Evolutionary conservation across 2,888 invertebrate species (phyloP).

Genomic region (Oegoconia quadripuncta): DNA sequence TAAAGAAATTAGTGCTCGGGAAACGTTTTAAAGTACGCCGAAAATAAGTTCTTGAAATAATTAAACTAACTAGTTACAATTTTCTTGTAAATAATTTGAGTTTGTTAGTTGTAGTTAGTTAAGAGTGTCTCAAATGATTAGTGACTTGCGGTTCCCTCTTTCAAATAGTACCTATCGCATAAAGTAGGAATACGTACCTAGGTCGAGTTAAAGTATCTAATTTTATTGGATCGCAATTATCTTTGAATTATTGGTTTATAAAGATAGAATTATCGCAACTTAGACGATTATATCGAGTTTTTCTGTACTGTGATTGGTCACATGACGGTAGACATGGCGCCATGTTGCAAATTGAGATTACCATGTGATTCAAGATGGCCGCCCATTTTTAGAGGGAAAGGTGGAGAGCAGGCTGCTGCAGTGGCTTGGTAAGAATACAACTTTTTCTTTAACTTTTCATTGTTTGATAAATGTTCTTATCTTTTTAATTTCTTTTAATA

Average conservation of each 20-base stretch:
- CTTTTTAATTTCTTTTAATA: no score
- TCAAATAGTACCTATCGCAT: no score
- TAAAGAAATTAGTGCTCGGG: slow-evolving; percentile 37
- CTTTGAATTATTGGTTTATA: slow-evolving; percentile 10
- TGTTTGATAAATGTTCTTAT: no score
- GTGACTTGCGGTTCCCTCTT: slow-evolving; percentile 21
- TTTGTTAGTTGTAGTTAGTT: slow-evolving; percentile 4
- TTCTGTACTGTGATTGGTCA: slow-evolving; percentile 62
- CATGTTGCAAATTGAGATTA: slow-evolving; percentile 39
- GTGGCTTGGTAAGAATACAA: slow-evolving; percentile 48
- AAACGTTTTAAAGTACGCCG: slow-evolving; percentile 18
- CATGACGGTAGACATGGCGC: slow-evolving; percentile 46
- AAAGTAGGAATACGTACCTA: no score
- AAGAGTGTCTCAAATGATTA: slow-evolving; percentile 32
- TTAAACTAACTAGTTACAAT: slow-evolving; percentile 1
- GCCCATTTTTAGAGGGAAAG: slow-evolving; percentile 47
- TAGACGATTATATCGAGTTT: slow-evolving; percentile 28
- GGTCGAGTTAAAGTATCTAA: no score
- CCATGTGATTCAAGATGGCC: slow-evolving; percentile 75
- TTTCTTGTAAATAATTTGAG: slow-evolving; percentile 11
- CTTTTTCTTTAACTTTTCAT: slow-evolving; percentile 15
- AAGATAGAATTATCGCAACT: slow-evolving; percentile 21
- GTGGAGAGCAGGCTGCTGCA: slow-evolving; percentile 30
- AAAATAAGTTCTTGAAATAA: slow-evolving; percentile 23
- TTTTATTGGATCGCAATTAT: no score